Evolutionary conservation across 2,113 vertebrate genomes (phyloP).

Genomic region (Sapayoa aenigma): DNA sequence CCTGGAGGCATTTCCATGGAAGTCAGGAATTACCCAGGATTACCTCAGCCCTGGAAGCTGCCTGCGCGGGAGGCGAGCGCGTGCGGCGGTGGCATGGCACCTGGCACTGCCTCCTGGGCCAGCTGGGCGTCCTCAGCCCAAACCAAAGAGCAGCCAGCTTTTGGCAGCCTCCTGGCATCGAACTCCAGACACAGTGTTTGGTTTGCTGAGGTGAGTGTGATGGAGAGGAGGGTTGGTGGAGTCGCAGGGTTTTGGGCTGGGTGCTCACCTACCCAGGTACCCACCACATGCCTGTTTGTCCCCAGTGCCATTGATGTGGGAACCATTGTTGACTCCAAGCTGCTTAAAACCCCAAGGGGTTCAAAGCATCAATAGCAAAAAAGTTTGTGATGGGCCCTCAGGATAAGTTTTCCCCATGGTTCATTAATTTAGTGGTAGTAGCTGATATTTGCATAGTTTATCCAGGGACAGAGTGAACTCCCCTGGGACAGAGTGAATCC

Average conservation of each 20-base stretch:
- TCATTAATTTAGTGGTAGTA: neutral
- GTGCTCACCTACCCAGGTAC: no score
- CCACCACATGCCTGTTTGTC: no score
- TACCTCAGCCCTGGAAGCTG: conserved; percentile 45
- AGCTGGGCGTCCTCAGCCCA: neutral
- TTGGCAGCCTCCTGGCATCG: neutral
- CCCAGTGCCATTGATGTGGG: neutral
- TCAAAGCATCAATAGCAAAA: neutral
- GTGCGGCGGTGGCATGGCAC: neutral
- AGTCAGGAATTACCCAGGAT: conserved; percentile 61
- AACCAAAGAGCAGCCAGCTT: fast-evolving
- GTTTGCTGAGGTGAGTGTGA: fast-evolving
- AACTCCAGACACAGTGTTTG: fast-evolving
- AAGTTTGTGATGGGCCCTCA: neutral
- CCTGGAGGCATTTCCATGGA: conserved; percentile 52
- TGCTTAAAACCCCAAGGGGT: fast-evolving
- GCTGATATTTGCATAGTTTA: neutral
- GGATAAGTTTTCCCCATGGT: neutral
- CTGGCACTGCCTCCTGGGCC: neutral
- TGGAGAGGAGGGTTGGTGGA: neutral
- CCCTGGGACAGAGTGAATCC: neutral
- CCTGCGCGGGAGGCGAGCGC: neutral
- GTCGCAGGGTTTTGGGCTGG: fast-evolving
- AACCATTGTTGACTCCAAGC: fast-evolving
- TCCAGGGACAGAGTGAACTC: neutral